Percentiles rank a stretch among this genome's conserved stretches.
Conservation (phyloP, 2,888 invertebrate genomes). For the Cerastoderma edule region DNA sequence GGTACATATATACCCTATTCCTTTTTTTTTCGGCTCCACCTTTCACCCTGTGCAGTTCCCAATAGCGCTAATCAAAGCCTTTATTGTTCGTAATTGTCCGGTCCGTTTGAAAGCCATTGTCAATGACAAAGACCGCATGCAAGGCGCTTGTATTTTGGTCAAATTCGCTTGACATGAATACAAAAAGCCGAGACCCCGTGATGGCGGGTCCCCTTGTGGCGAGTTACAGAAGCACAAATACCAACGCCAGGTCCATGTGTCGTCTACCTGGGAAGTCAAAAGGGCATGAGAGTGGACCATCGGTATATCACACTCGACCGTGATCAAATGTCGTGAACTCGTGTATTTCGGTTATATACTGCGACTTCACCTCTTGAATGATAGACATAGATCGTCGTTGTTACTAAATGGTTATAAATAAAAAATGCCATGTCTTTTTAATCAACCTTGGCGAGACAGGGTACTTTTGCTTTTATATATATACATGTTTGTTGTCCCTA, state of each 20-base stretch:
- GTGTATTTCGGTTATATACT: not conserved
- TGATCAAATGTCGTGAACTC: not conserved
- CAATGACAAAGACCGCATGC: constrained; percentile 22
- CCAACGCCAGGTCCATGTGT: not conserved
- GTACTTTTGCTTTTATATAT: too few species aligned
- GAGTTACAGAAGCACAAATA: constrained; percentile 9
- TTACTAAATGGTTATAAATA: not conserved
- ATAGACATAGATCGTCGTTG: not conserved
- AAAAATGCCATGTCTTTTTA: not conserved
- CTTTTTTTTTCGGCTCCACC: too few species aligned
- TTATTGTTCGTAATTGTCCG: constrained; percentile 15
- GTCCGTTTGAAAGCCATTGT: constrained; percentile 20
- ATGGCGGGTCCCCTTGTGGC: constrained; percentile 22
- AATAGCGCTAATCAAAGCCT: constrained; percentile 16
- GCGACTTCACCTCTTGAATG: not conserved
- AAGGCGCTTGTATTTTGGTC: constrained; percentile 26
- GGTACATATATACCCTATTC: too few species aligned
- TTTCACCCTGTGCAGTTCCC: constrained; percentile 8
- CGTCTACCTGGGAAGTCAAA: constrained; percentile 8
- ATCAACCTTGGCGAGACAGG: not conserved
- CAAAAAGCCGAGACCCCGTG: too few species aligned
- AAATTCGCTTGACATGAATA: constrained; percentile 30
- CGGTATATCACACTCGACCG: constrained; percentile 4
- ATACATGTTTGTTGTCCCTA: too few species aligned
- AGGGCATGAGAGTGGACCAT: constrained; percentile 10